Conservation (phyloP, 2,113 vertebrate species). For the Forbesichthys agassizii region DNA sequence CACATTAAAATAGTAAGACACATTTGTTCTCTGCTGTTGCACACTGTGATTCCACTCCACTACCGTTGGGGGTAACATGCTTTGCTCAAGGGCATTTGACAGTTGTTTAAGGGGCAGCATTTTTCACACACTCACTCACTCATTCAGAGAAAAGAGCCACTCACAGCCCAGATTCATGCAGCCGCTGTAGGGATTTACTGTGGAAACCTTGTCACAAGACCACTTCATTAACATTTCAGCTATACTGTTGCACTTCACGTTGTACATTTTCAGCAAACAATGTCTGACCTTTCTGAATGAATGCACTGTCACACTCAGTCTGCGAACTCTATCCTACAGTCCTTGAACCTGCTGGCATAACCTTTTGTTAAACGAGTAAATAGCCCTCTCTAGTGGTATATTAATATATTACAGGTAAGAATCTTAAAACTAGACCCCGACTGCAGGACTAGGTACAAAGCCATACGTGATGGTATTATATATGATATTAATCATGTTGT, state of each 20-base stretch:
- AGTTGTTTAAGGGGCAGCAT: background rate
- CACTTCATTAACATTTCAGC: background rate
- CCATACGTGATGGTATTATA: too few species aligned
- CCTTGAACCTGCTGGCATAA: background rate
- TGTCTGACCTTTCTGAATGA: background rate
- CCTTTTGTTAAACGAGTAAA: background rate
- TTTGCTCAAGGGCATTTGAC: too few species aligned
- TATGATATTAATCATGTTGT: background rate
- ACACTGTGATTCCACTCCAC: too few species aligned
- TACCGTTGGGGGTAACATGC: too few species aligned
- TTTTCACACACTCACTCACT: background rate
- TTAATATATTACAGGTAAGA: slow-evolving; percentile 10
- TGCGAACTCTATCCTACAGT: background rate
- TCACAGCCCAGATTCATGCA: background rate
- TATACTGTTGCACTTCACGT: background rate
- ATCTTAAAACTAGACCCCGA: background rate
- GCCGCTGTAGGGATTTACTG: background rate
- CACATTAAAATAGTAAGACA: too few species aligned
- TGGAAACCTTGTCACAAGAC: background rate
- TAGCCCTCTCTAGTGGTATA: slow-evolving; percentile 27
- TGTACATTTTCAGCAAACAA: background rate
- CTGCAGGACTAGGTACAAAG: too few species aligned
- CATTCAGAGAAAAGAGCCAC: background rate
- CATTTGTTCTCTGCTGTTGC: too few species aligned
- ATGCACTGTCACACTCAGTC: background rate